Base-by-base conservation (phyloP, 1,140 invertebrate species). In the Heliconius hermathena region DNA sequence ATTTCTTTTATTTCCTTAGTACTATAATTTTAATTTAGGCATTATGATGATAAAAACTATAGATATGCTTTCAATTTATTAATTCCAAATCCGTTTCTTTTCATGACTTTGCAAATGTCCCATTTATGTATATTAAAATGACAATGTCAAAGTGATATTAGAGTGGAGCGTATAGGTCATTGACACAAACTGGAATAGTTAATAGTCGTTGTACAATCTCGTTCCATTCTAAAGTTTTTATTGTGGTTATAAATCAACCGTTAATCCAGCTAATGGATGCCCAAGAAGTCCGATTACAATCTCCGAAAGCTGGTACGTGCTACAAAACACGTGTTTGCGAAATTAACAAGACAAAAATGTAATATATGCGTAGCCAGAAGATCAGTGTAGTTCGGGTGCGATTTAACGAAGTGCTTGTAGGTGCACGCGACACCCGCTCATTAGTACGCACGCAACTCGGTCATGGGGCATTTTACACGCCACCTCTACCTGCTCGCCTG, bases 391-490 rank as follows among this genome's bases (percentile, higher is more conserved):
- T 82, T 71, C 84, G 86, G 89, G 83, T 84, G 88, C 86, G 81
- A 90, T 88, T 87, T 92, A 92, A 90, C 88, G 87, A 91, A 89
- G 86, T 87, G 81, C 78, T 87, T 88, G 90, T 89, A 87, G 87
- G 86, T 87, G 91, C 92, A 94, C 93, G 91, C 91, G 89, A 94
- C 86, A 84, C 71, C 77, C 85, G 88, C 90, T 93, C 91, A 92
- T 94, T 94, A 94, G 89, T 81, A 83, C 80, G 84, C 92, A 93
- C 92, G 92, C 92, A 89, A 91, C 81, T 74, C 81, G 78, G 83
- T 82, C 83, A 83, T 83, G 83, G 82, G 81, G 76, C 79, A 82
- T 80, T 81, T 76, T 82, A 82, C 87, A 89, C 88, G 85, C 87
- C 84, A 89, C 75, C 79, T 83, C 84, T 81, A 83, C 82, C 76